Conservation (phyloP, 23 tunicate species). For the Trididemnum miniatum region DNA sequence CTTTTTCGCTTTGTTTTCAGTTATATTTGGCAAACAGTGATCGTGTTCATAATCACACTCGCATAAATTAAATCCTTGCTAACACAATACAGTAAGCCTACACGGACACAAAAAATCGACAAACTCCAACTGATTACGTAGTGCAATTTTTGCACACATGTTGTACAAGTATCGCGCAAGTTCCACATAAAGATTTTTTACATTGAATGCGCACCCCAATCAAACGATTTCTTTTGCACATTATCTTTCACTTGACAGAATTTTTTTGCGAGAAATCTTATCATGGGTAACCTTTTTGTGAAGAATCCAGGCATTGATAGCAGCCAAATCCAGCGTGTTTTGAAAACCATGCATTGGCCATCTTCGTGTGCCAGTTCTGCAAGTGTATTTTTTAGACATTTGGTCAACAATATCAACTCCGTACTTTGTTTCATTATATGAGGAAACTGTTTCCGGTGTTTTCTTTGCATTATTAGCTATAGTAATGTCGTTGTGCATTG, state of each 20-base stretch:
- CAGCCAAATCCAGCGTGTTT: conserved; percentile 21
- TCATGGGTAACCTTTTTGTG: conserved; percentile 24
- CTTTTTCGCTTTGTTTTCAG: background rate
- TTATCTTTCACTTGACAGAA: conserved; percentile 28
- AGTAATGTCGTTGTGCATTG: conserved; percentile 33
- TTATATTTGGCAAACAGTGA: background rate
- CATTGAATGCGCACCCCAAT: conserved; percentile 12
- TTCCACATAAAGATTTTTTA: background rate
- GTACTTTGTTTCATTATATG: conserved; percentile 32
- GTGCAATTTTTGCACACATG: background rate
- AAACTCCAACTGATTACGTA: background rate
- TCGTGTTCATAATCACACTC: background rate
- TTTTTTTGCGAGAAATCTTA: conserved; percentile 25
- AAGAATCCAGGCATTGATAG: conserved; percentile 32
- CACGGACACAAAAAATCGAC: background rate
- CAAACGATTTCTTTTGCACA: conserved; percentile 31
- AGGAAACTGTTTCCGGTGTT: conserved; percentile 30
- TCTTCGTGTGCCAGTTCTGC: conserved; percentile 34
- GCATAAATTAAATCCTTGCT: background rate
- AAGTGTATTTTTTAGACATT: conserved; percentile 28
- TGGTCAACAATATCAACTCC: conserved; percentile 29
- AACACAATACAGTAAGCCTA: background rate
- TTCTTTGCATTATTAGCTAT: conserved; percentile 36
- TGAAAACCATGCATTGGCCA: conserved; percentile 31
- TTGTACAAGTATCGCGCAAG: background rate